These are phyloP conservation scores for Lepidurus apus DNA, from an alignment of 1,140 invertebrate species.

Conservation along the genomic window DNA sequence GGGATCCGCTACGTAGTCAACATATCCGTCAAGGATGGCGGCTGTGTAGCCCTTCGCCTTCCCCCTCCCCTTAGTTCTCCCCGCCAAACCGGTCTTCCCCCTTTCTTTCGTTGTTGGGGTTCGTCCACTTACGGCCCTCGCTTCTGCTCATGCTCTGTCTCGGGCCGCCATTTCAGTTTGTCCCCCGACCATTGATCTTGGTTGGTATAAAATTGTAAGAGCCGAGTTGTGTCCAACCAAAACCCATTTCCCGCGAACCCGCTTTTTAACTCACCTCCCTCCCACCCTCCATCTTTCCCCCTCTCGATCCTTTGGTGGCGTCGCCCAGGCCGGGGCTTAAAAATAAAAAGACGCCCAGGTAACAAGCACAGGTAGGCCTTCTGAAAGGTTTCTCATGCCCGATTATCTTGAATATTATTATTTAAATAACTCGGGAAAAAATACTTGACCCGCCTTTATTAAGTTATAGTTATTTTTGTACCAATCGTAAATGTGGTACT, in stretches of 20 bases:
- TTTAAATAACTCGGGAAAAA: too few species aligned
- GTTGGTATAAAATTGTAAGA: not conserved
- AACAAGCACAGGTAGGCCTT: not conserved
- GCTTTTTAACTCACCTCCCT: not conserved
- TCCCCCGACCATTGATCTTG: not conserved
- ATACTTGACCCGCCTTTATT: too few species aligned
- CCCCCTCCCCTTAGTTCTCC: not conserved
- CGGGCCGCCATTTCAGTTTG: not conserved
- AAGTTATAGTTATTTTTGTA: too few species aligned
- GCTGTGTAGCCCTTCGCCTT: not conserved
- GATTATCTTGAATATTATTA: too few species aligned
- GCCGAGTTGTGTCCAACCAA: conserved; percentile 2
- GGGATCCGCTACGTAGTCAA: not conserved
- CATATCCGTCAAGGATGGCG: conserved; percentile 8
- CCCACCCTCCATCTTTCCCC: not conserved
- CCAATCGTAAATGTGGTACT: too few species aligned
- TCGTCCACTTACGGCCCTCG: not conserved
- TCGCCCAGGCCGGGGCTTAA: not conserved
- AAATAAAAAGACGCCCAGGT: conserved; percentile 10
- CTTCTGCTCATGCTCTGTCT: not conserved
- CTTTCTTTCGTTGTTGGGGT: not conserved
- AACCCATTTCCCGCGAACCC: not conserved
- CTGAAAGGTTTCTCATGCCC: not conserved
- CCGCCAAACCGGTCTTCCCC: not conserved
- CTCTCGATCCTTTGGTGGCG: not conserved